A percentile compares a stretch with the other conserved stretches of the same genome.
phyloP scores from a whole-genome alignment of 2,888 invertebrate genomes.

The Chymomyza amoena region DNA sequence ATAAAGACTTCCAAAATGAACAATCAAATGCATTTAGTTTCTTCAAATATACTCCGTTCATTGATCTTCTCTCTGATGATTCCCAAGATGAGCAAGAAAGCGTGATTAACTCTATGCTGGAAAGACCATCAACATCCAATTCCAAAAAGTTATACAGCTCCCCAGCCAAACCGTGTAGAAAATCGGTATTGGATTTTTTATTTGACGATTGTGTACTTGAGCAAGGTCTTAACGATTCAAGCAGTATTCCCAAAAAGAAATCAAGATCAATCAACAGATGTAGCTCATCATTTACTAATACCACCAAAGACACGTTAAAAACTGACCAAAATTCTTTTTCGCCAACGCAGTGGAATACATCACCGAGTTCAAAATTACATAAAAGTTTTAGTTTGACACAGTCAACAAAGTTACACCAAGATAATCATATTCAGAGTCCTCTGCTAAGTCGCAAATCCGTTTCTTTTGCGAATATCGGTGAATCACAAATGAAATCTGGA shows the following conservation, averaged over 20 bases:
- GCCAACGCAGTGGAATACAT: constrained; percentile 30
- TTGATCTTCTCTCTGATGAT: background rate
- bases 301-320: background rate
- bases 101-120: background rate
- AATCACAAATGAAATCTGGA: background rate
- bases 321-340: constrained; percentile 14
- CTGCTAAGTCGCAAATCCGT: constrained; percentile 20
- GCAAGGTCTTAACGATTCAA: background rate
- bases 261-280: background rate
- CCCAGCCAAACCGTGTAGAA: background rate
- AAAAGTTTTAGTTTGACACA: constrained; percentile 35
- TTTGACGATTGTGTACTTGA: background rate
- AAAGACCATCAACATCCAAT: background rate
- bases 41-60: background rate
- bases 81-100: background rate
- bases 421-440: constrained; percentile 41
- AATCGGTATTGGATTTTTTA: background rate
- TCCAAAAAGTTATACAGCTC: background rate
- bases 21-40: too few relatives aligned
- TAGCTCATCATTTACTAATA: background rate
- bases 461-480: constrained; percentile 15
- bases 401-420: constrained; percentile 10
- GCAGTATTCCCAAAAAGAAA: background rate
- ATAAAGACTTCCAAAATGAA: too few relatives aligned
- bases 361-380: constrained; percentile 21